phyloP scores from a whole-genome alignment of 23 tunicate genomes.

The Ciona savignyi region DNA sequence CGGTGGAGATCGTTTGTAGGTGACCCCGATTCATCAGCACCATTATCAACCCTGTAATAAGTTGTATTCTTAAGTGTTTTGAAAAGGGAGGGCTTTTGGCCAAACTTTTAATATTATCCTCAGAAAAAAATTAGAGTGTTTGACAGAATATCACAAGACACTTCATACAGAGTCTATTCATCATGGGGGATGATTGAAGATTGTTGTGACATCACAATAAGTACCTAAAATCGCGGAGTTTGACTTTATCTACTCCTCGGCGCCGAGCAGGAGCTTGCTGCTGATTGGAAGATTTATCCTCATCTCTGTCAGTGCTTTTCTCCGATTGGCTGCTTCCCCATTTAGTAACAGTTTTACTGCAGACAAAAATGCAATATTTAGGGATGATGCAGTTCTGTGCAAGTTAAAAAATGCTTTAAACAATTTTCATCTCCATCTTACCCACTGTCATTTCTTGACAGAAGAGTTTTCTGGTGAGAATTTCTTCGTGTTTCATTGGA shows the following conservation, averaged over 20 bases:
- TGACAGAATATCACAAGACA: background rate
- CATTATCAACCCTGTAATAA: conserved; percentile 41
- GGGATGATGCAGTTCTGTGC: no score
- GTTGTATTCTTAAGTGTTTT: no score
- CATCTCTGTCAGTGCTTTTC: no score
- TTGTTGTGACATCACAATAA: no score
- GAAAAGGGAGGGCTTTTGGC: background rate
- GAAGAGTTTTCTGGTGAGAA: conserved; percentile 47
- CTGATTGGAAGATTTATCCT: no score
- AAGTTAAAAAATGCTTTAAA: no score
- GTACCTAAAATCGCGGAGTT: conserved; percentile 64
- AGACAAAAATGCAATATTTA: no score
- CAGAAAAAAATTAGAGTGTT: background rate
- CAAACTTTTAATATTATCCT: background rate
- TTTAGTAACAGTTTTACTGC: no score
- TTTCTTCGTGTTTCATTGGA: conserved; percentile 28
- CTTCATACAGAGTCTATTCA: background rate
- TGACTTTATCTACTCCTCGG: conserved; percentile 29
- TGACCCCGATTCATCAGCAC: conserved; percentile 15
- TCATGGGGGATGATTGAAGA: background rate
- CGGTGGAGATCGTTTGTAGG: background rate
- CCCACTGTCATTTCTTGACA: conserved; percentile 45
- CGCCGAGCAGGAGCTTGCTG: conserved; percentile 26
- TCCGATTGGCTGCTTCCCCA: no score
- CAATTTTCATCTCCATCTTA: no score